phyloP scores from a whole-genome alignment of 1,140 invertebrate species.

The Orius insidiosus region DNA sequence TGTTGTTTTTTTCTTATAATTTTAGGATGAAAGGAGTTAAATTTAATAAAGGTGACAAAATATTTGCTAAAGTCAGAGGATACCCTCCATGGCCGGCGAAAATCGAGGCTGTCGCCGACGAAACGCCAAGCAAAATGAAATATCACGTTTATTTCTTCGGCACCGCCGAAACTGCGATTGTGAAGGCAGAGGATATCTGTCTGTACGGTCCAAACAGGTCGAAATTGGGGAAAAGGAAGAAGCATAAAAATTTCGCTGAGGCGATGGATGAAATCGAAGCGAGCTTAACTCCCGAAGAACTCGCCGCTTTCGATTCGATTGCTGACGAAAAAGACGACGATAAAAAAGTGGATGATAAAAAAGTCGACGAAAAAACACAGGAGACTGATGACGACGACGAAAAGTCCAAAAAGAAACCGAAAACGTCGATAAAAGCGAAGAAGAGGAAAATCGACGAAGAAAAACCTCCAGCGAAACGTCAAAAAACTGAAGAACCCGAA shows the following conservation, averaged over 20 bases:
- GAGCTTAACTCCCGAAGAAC: constrained; percentile 20
- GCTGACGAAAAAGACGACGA: not conserved
- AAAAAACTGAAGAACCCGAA: not conserved
- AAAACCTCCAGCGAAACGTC: no score
- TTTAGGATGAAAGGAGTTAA: constrained; percentile 5
- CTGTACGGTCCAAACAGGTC: constrained; percentile 38
- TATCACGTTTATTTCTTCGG: constrained; percentile 90
- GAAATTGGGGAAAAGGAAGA: constrained; percentile 44
- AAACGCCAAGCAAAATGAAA: constrained; percentile 58
- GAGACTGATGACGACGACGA: constrained; percentile 7
- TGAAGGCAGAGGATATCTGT: constrained; percentile 33
- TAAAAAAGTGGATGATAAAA: constrained; percentile 5
- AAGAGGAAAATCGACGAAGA: not conserved
- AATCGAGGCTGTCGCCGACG: constrained; percentile 45
- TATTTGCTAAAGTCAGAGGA: constrained; percentile 90
- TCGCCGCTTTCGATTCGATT: constrained; percentile 16
- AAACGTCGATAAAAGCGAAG: constrained; percentile 1
- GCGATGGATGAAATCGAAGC: constrained; percentile 44
- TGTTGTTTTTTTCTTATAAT: no score
- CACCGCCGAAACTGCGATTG: constrained; percentile 65
- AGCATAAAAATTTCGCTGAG: constrained; percentile 46
- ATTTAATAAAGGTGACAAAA: constrained; percentile 49
- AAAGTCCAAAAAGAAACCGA: not conserved
- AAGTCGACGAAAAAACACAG: not conserved
- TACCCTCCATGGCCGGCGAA: constrained; percentile 90